Evolutionary conservation across 2,888 invertebrate species (phyloP).

Genomic region (Hetaerina titia): DNA sequence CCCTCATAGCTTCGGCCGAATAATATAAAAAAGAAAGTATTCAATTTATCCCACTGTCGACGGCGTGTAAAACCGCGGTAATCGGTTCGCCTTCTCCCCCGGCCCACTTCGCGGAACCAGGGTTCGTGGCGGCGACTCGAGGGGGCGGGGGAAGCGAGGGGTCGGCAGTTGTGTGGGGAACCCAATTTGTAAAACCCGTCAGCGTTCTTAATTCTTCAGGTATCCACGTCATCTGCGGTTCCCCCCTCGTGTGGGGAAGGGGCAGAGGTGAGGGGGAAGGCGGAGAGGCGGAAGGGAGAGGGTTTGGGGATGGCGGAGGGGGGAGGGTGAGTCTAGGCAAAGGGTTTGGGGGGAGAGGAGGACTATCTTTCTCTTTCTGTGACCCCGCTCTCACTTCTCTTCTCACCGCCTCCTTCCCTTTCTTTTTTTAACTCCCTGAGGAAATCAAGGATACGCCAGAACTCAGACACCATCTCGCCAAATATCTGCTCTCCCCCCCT

Average conservation of each 20-base stretch:
- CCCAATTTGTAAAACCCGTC: constrained; percentile 63
- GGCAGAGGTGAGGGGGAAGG: not conserved
- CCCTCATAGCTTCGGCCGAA: not conserved
- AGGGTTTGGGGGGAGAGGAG: not conserved
- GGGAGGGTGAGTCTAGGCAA: not conserved
- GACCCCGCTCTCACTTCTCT: not conserved
- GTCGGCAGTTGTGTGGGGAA: not conserved
- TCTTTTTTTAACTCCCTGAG: constrained; percentile 62
- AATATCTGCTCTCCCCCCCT: not conserved
- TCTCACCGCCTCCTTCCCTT: constrained; percentile 25
- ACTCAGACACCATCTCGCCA: constrained; percentile 24
- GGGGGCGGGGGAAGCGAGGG: not conserved
- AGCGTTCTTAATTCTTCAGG: constrained; percentile 45
- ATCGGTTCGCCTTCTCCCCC: not conserved
- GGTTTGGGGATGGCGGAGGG: not conserved
- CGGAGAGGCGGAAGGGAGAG: not conserved
- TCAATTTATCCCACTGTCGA: not conserved
- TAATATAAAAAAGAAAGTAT: not conserved
- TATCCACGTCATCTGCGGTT: constrained; percentile 63
- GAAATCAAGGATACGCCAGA: constrained; percentile 59
- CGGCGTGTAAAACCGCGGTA: not conserved
- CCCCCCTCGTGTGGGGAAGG: not conserved
- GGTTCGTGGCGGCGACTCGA: not conserved
- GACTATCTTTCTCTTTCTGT: not conserved
- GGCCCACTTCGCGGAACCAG: not conserved